These are phyloP conservation scores for Dendrophyllia cribrosa DNA, from an alignment of 64 coral and sea anemone genomes.

Conservation along the genomic window DNA sequence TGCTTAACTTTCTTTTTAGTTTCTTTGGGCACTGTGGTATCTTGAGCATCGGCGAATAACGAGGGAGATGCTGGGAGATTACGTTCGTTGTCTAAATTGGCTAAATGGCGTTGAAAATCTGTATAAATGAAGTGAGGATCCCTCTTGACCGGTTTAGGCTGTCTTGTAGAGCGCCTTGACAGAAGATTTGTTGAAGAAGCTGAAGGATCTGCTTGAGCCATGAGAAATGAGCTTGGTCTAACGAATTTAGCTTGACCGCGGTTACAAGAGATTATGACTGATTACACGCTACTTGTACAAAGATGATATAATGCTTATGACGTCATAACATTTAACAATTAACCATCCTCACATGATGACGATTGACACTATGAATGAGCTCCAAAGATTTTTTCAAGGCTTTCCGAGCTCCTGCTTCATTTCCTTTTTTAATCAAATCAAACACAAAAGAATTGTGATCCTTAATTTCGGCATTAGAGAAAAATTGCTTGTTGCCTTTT, in stretches of 20 bases:
- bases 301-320: background rate
- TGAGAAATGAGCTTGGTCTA: background rate
- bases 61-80: background rate
- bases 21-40: background rate
- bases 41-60: background rate
- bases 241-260: background rate
- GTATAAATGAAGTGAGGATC: background rate
- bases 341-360: background rate
- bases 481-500: no score
- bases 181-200: no score
- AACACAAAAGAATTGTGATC: no score
- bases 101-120: background rate
- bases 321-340: background rate
- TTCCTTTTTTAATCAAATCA: no score
- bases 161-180: no score
- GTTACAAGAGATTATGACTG: background rate
- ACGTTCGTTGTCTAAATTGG: background rate
- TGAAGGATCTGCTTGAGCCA: no score
- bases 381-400: no score
- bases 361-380: no score
- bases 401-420: no score
- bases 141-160: no score
- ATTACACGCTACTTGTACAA: background rate
- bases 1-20: background rate
- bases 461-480: no score